Percentiles rank a stretch among this genome's conserved stretches.
phyloP scores from a whole-genome alignment of 1,140 invertebrate genomes.

The Lepidurus packardi region DNA sequence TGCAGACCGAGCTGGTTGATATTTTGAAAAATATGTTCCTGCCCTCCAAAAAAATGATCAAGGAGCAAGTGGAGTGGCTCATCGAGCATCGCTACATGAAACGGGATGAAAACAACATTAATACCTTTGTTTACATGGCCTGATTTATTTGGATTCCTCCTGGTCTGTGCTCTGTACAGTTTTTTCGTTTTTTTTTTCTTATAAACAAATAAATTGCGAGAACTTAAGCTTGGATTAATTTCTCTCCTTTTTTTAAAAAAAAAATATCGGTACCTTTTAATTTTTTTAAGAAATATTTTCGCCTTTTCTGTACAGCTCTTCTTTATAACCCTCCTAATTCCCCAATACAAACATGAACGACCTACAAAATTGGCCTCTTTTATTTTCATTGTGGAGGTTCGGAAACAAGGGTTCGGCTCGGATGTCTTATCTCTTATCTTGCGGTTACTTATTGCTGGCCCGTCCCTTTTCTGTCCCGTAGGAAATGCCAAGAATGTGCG shows the following conservation, averaged over 20 bases:
- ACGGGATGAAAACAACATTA: conserved; percentile 93
- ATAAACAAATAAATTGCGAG: background rate
- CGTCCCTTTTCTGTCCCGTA: background rate
- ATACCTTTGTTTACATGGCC: conserved; percentile 97
- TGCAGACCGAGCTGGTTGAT: conserved; percentile 94
- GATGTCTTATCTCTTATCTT: background rate
- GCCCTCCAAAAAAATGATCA: conserved; percentile 98
- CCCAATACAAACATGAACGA: conserved; percentile 10
- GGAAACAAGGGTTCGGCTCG: background rate
- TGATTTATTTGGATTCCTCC: conserved; percentile 45
- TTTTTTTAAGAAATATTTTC: background rate
- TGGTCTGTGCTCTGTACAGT: conserved; percentile 2
- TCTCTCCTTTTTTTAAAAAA: background rate
- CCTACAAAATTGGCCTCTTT: conserved; percentile 14
- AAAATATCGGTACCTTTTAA: background rate
- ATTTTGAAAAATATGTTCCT: conserved; percentile 99
- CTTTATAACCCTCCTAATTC: background rate
- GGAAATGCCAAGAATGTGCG: conserved; percentile 3
- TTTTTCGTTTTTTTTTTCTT: background rate
- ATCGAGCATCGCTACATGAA: conserved; percentile 98
- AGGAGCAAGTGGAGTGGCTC: conserved; percentile 98
- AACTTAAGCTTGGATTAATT: background rate
- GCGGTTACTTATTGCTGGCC: background rate
- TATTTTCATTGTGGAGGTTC: background rate
- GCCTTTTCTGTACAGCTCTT: background rate